These are phyloP conservation scores for Drosophila mimica DNA, from an alignment of 2,888 invertebrate species.

Conservation along the genomic window DNA sequence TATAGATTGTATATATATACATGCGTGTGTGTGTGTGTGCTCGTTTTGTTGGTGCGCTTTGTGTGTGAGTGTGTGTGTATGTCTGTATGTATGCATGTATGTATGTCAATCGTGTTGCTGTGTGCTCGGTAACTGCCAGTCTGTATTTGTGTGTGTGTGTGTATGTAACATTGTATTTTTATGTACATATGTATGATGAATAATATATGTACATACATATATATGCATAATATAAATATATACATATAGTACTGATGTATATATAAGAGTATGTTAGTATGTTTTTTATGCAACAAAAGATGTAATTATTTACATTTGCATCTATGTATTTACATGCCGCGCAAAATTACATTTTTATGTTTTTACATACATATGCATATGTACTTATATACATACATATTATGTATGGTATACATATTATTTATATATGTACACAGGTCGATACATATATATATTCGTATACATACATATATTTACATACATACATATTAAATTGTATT, in stretches of 20 bases:
- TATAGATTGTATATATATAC: constrained; percentile 42
- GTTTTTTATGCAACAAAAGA: constrained; percentile 45
- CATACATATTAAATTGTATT: constrained; percentile 74
- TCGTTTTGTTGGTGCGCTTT: constrained; percentile 64
- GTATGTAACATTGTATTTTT: constrained; percentile 40
- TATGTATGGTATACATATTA: constrained; percentile 57
- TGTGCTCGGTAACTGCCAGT: constrained; percentile 74
- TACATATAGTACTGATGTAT: constrained; percentile 2
- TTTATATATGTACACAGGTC: constrained; percentile 11
- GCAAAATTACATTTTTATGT: constrained; percentile 27
- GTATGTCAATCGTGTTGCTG: constrained; percentile 72
- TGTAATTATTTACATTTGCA: constrained; percentile 21
- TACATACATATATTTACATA: constrained; percentile 32
- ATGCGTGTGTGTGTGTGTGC: constrained; percentile 44
- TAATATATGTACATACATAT: constrained; percentile 13
- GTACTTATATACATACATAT: constrained; percentile 13
- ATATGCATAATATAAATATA: neutral
- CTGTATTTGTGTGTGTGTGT: constrained; percentile 52
- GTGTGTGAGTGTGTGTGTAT: constrained; percentile 42
- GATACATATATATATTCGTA: constrained; percentile 23
- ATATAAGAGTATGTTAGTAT: neutral
- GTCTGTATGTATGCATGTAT: constrained; percentile 51
- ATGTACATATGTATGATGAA: constrained; percentile 10
- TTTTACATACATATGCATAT: constrained; percentile 19
- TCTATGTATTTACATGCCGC: constrained; percentile 18